These are phyloP conservation scores for Aspidapion aeneum DNA, from an alignment of 2,888 invertebrate genomes.

Conservation along the genomic window DNA sequence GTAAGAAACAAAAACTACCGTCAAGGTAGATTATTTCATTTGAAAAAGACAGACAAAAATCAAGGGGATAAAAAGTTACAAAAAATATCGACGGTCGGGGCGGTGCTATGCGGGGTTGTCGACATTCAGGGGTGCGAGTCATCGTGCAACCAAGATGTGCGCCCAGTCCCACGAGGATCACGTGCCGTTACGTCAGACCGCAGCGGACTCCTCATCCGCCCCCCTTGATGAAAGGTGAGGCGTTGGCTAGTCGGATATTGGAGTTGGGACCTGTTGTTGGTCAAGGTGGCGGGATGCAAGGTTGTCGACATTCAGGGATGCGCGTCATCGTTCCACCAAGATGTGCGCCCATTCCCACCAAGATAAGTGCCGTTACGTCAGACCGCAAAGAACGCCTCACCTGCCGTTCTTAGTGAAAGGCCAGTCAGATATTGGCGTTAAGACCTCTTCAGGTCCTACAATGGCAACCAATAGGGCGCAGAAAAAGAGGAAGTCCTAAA, in stretches of 20 bases:
- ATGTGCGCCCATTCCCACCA: constrained; percentile 94
- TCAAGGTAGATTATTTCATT: too few relatives aligned
- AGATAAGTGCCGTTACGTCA: too few relatives aligned
- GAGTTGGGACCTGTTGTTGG: constrained; percentile 97
- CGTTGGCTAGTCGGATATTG: constrained; percentile 90
- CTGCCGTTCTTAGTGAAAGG: constrained; percentile 99
- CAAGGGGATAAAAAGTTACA: constrained; percentile 2
- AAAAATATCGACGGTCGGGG: constrained; percentile 99
- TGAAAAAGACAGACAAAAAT: too few relatives aligned
- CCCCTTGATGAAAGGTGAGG: constrained; percentile 98
- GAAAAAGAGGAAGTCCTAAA: too few relatives aligned
- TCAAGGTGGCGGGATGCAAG: too few relatives aligned
- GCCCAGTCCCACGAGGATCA: constrained; percentile 94
- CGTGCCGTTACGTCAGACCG: constrained; percentile 90
- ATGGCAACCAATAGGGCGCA: too few relatives aligned
- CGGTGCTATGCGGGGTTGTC: constrained; percentile 97
- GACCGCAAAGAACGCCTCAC: constrained; percentile 82
- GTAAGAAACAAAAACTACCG: too few relatives aligned
- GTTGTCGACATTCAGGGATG: constrained; percentile 97
- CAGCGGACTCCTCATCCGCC: constrained; percentile 91
- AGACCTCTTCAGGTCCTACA: constrained; percentile 96
- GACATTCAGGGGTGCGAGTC: constrained; percentile 96
- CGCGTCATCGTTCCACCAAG: constrained; percentile 97
- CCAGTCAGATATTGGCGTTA: too few relatives aligned
- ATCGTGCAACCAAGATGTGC: constrained; percentile 98